Percentiles rank a stretch among this genome's conserved stretches.
Evolutionary conservation across 1,140 invertebrate genomes (phyloP).

Genomic region (Mizuhopecten yessoensis): DNA sequence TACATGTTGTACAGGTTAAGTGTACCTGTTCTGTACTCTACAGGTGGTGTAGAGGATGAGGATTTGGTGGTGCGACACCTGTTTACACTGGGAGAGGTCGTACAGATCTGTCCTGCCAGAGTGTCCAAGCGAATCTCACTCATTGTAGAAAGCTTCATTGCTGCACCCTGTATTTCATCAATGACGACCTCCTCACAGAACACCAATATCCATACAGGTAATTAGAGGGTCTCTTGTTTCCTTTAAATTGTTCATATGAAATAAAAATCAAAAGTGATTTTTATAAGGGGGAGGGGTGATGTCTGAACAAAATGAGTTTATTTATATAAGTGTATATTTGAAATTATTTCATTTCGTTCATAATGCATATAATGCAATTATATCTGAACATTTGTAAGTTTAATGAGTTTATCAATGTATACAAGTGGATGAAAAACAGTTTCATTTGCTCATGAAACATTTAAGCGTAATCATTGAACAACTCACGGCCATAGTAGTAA

Average conservation of each 20-base stretch:
- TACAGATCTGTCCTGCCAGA: conserved; percentile 81
- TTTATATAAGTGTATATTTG: too few relatives aligned
- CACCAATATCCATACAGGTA: background rate
- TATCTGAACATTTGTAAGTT: too few relatives aligned
- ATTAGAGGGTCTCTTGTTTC: too few relatives aligned
- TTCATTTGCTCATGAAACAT: background rate
- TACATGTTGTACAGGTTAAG: too few relatives aligned
- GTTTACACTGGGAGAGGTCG: conserved; percentile 84
- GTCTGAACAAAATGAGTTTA: too few relatives aligned
- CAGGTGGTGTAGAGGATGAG: conserved; percentile 73
- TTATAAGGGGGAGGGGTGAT: too few relatives aligned
- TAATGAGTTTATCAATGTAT: too few relatives aligned
- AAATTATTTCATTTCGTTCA: too few relatives aligned
- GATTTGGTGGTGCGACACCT: conserved; percentile 80
- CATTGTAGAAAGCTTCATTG: conserved; percentile 83
- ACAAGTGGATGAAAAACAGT: background rate
- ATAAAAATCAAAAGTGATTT: too few relatives aligned
- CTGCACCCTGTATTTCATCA: conserved; percentile 71
- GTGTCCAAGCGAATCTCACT: conserved; percentile 82
- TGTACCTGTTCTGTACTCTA: background rate
- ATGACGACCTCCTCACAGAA: conserved; percentile 49
- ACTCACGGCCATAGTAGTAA: too few relatives aligned
- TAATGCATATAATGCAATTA: too few relatives aligned
- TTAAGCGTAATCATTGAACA: background rate
- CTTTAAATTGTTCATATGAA: too few relatives aligned